These are phyloP conservation scores for Hephaestus fuliginosus DNA, from an alignment of 2,797 vertebrate species.

Conservation along the genomic window DNA sequence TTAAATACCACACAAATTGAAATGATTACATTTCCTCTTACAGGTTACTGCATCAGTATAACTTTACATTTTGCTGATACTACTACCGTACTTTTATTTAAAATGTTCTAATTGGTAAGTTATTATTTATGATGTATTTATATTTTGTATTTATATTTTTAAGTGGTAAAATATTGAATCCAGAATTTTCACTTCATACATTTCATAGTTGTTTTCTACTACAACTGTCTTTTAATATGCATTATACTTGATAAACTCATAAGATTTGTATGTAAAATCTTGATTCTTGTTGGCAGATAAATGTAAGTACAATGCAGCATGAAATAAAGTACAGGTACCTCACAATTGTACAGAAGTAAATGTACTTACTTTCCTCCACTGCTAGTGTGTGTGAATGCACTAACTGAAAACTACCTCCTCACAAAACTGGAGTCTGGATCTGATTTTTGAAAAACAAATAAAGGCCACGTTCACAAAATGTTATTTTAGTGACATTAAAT, in stretches of 20 bases:
- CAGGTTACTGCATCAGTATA: not conserved
- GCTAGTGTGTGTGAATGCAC: not conserved
- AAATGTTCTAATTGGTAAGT: too few relatives aligned
- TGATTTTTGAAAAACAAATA: not conserved
- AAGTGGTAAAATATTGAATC: slow-evolving; percentile 1
- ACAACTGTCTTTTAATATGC: not conserved
- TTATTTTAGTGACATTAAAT: too few relatives aligned
- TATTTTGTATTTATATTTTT: too few relatives aligned
- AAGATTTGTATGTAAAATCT: not conserved
- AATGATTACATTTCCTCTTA: not conserved
- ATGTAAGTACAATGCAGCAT: not conserved
- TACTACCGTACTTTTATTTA: not conserved
- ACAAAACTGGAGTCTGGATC: not conserved
- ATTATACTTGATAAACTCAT: not conserved
- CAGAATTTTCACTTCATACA: not conserved
- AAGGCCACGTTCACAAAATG: too few relatives aligned
- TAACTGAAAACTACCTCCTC: too few relatives aligned
- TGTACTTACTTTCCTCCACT: too few relatives aligned
- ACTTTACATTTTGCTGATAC: not conserved
- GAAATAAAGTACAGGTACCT: not conserved
- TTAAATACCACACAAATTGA: not conserved
- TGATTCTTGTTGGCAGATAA: not conserved
- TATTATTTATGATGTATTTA: too few relatives aligned
- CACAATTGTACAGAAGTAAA: not conserved
- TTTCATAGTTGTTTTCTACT: too few relatives aligned